Base-by-base conservation (phyloP, 2,113 vertebrate genomes). In the Sinosuthora webbiana region DNA sequence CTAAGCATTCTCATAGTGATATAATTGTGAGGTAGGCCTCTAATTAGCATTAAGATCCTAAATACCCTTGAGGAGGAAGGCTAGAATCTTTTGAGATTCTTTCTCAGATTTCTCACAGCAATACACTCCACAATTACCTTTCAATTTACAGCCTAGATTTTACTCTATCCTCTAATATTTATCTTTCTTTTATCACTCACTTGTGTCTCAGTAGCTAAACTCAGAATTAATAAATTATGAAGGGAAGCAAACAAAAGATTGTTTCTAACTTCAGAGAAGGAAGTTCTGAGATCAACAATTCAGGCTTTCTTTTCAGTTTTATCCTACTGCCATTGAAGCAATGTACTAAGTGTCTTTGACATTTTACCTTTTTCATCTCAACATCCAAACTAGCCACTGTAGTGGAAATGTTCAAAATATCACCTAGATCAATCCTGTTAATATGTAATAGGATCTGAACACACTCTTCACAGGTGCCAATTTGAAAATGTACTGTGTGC, bases 351-450 rank as follows among this genome's bases (percentile, higher is more conserved):
- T 44, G 31, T 49, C 80, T 97, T 92, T 92, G 85, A 94, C 88
- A 93, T 96, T 93, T 96, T 92, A 28, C n/a, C 69, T 67, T 96
- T 96, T 95, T 96, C 60, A 90, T 95, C 78, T 95, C 78, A 94
- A 77, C 64, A 83, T 67, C 69, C 68, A 96, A 94, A 95, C 87
- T 96, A 95, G 62, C 89, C 84, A 91, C 37, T 59, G 60, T 71
- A 90, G 56, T 71, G 71, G 65, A 94, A 95, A 94, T 80, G 44
- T 89, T 91, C 74, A 88, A 96, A 96, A 93, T 93, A 94, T 67
- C 84, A 86, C 81, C 39, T 81, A 94, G 81, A 94, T 95, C 89
- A 94, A 91, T 93, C 73, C 49, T 89, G 93, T 90, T 97, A 92
- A 94, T 74, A 90, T n/a, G 39, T 74, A 94, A 91, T 70, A 90